Percentiles rank a stretch among this genome's conserved stretches.
phyloP scores from a whole-genome alignment of 2,113 vertebrate genomes.

The Helogale parvula region DNA sequence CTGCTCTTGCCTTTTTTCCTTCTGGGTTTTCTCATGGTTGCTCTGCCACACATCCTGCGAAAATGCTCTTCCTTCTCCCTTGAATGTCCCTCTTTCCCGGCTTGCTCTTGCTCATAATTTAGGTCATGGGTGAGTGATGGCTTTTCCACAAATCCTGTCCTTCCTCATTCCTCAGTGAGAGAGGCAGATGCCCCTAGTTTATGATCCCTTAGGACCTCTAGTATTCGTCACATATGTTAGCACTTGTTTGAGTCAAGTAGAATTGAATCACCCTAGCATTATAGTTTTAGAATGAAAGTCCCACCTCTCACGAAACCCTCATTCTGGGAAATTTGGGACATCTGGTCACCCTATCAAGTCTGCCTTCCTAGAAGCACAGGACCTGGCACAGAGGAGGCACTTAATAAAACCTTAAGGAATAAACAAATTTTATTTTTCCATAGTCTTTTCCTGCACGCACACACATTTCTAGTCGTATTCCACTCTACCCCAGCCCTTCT shows the following conservation, averaged over 20 bases:
- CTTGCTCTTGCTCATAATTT: not conserved
- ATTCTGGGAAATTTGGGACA: not conserved
- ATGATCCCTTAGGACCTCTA: not conserved
- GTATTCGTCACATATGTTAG: not conserved
- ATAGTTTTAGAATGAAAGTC: not conserved
- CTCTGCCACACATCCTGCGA: not conserved
- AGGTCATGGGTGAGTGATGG: not conserved
- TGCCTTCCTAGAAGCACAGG: not conserved
- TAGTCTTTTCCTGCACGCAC: not conserved
- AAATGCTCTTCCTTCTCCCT: not conserved
- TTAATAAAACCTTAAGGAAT: not conserved
- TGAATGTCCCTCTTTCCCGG: not conserved
- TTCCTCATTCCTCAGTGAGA: not conserved
- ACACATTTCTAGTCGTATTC: not conserved
- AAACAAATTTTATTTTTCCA: not conserved
- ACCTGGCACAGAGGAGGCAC: not conserved
- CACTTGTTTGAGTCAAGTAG: not conserved
- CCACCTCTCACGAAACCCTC: not conserved
- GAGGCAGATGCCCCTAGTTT: not conserved
- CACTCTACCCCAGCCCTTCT: not conserved
- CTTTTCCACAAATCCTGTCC: too few relatives aligned
- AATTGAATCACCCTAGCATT: not conserved
- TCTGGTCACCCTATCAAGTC: not conserved
- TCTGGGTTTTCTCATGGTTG: not conserved
- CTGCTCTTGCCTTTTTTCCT: not conserved